phyloP scores from a whole-genome alignment of 1,140 invertebrate genomes.

The Artemia franciscana region DNA sequence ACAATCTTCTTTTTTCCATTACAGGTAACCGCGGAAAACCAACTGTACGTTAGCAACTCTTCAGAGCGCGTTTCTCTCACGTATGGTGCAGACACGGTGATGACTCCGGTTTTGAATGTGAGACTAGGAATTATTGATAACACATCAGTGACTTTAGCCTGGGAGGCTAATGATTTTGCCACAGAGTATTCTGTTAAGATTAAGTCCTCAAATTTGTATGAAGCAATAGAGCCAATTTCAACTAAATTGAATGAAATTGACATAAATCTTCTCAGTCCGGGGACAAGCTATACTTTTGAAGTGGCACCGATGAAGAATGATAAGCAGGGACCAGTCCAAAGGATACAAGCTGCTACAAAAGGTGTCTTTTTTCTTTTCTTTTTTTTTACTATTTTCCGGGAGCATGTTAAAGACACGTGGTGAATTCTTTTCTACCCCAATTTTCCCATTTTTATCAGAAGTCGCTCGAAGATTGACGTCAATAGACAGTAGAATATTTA shows the following conservation, averaged over 20 bases:
- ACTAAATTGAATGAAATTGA: slow-evolving; percentile 15
- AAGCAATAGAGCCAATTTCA: not conserved
- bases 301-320: slow-evolving; percentile 33
- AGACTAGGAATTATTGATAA: slow-evolving; percentile 24
- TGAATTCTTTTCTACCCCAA: no score
- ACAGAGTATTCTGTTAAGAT: slow-evolving; percentile 34
- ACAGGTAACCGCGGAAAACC: slow-evolving; percentile 41
- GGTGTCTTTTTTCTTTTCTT: slow-evolving; percentile 18
- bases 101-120: slow-evolving; percentile 32
- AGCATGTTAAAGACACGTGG: no score
- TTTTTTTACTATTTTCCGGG: no score
- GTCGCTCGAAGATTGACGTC: no score
- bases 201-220: slow-evolving; percentile 11
- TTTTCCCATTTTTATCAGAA: no score
- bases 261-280: slow-evolving; percentile 31
- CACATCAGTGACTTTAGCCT: slow-evolving; percentile 28
- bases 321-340: slow-evolving; percentile 28
- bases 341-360: slow-evolving; percentile 25
- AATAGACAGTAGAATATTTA: no score
- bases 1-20: no score
- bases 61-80: slow-evolving; percentile 25
- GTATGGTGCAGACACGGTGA: slow-evolving; percentile 33
- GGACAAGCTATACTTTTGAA: slow-evolving; percentile 30
- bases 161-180: slow-evolving; percentile 30
- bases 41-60: slow-evolving; percentile 27